Evolutionary conservation across 2,113 vertebrate species (phyloP), one percentile per base, ranked within the genome.

Genomic region (Oplegnathus fasciatus): DNA sequence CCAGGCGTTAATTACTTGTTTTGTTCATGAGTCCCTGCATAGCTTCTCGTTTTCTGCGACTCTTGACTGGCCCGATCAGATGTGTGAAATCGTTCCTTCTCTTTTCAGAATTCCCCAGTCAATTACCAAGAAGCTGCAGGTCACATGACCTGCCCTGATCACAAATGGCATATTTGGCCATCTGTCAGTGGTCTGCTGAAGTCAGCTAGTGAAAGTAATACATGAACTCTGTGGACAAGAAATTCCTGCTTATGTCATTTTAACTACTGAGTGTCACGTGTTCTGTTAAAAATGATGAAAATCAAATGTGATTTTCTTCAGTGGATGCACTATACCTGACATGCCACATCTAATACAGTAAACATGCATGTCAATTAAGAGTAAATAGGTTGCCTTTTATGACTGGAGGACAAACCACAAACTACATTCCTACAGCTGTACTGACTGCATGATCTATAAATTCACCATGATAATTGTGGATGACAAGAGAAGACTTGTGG

Each of bases 1-100:
- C 64, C 79, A 87, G 34, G 72, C 11, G 22, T 80, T 93, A 92
- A 92, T 92, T 90, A 82, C 79, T 55, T 73, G 85, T 93, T 86
- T 89, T 80, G 77, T 74, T 85, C 44, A 72, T 68, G 69, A 85
- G 70, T 86, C 67, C 46, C 32, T 30, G 52, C 75, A 64, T 82
- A 62, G 57, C 30, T 17, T 65, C 22, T 80, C 30, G 2, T 34
- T 52, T 40, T 72, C 26, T 52, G 64, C 60, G 26, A 52, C 48
- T 76, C 34, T 57, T 80, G 71, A 81, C 57, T 37, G 37, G 10
- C 46, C 67, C 15, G 1, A 50, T 17, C 73, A 76, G 32, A 85
- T 64, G 52, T 76, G 80, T 83, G 78, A 37, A 80, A 76, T 83
- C 83, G 55, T 73, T 85, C 67, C 40, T 78, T 58, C 32, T 11